Base-by-base conservation (phyloP, 2,113 vertebrate genomes). In the Alethe diademata region DNA sequence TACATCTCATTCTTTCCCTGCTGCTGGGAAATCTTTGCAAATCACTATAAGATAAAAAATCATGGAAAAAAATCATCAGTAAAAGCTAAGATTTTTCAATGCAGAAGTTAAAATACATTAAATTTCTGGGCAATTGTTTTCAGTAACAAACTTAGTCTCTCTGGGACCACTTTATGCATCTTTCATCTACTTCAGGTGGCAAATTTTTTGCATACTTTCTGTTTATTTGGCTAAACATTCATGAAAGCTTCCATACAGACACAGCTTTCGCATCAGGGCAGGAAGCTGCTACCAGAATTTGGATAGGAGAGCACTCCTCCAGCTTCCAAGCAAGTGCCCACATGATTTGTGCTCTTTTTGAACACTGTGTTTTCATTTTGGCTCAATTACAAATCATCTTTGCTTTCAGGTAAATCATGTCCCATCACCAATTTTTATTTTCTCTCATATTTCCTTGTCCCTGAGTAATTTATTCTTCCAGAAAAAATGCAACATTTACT, bases 301-400 rank as follows among this genome's bases (percentile, higher is more conserved):
- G 56, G 57, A n/a, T 8, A 53, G 26, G 33, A 67, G 31, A 43
- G 12, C 2, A 17, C 3, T 4, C 2, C 20, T 75, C 15, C 60
- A 24, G 40, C 40, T 47, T 35, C 29, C 20, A 23, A 81, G 54
- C 42, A 45, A 75, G 69, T 48, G 20, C 54, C 31, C 43, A 54
- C 51, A 43, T 0, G 7, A 56, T 47, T 14, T 48, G 14, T 1
- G 7, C 20, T 61, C 12, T 6, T 92, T 35, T 50, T 62, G 47
- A 25, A 64, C 6, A 8, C 14, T 0, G 3, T 0, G 3, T 54
- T 67, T 91, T 71, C 24, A 67, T 57, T 67, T 83, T 0, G 0
- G 38, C 25, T 89, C 54, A 84, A 92, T 81, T 87, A 13, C 85
- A 90, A 92, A 40, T 42, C 31, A 65, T 20, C 47, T 67, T 42